Conservation (phyloP, 64 coral and sea anemone species). For the Actinia tenebrosa region DNA sequence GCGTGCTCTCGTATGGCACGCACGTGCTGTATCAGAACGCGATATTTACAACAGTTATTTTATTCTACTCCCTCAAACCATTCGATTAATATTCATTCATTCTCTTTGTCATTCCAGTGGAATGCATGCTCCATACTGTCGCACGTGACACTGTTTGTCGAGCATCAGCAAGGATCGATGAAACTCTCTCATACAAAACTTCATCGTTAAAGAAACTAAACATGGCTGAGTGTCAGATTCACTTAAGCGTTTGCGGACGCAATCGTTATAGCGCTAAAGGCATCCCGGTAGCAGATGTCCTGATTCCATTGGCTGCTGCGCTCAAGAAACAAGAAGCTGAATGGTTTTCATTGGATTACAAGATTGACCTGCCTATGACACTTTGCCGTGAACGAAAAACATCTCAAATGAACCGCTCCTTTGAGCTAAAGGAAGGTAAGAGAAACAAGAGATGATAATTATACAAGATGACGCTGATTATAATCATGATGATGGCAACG, state of each 20-base stretch:
- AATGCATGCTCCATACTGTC: slow-evolving; percentile 27
- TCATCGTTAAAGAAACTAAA: slow-evolving; percentile 37
- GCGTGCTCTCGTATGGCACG: too few relatives aligned
- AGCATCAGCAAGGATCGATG: slow-evolving; percentile 34
- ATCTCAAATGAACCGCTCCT: slow-evolving; percentile 1
- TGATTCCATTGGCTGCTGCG: slow-evolving; percentile 32
- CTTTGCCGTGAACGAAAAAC: not conserved
- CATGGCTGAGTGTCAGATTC: not conserved
- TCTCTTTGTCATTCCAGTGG: slow-evolving; percentile 12
- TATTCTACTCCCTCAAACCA: too few relatives aligned
- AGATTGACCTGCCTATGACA: slow-evolving; percentile 30
- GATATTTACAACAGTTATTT: too few relatives aligned
- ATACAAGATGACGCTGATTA: not conserved
- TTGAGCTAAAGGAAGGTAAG: slow-evolving; percentile 39
- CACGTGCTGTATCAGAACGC: too few relatives aligned
- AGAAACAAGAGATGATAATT: not conserved
- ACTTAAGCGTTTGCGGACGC: slow-evolving; percentile 44
- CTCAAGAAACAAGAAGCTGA: slow-evolving; percentile 11
- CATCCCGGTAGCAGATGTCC: slow-evolving; percentile 44
- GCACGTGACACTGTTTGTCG: slow-evolving; percentile 26
- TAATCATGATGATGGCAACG: not conserved
- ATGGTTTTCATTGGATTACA: slow-evolving; percentile 55
- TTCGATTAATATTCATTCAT: too few relatives aligned
- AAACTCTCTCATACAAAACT: slow-evolving; percentile 50
- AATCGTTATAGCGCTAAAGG: slow-evolving; percentile 55